Base-by-base conservation (phyloP, 2,113 vertebrate genomes). In the Amphilophus citrinellus region DNA sequence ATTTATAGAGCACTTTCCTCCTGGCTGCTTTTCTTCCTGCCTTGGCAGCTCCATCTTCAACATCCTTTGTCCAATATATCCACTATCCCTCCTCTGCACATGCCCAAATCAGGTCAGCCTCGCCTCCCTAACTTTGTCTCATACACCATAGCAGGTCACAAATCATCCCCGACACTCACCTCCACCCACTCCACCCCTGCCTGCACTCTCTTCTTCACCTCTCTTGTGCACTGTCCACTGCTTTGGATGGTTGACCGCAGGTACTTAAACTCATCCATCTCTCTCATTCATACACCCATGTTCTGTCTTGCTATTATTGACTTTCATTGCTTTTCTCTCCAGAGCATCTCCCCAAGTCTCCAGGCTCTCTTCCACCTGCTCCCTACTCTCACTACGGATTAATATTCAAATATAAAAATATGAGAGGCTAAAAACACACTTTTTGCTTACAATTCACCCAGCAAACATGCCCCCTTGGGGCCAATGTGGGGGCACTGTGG, bases 311-410 rank as follows among this genome's bases (percentile, higher is more conserved):
- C 3, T 1, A 22, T 22, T 0, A n/a, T 11, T 65, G 5, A 71
- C 65, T 71, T 71, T 50, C 39, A 71, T 50, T 71, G 42, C 42
- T 71, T 42, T 44, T 20, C 65, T 71, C 65, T 71, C 65, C 65
- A 50, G 44, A 0, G 3, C 27, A 50, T 30, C 27, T 42, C 5
- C 14, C 37, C 37, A 37, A 9, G 37, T 37, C 37, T 37, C 37
- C 37, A 37, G 37, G 37, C 37, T 37, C 37, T 37, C 37, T 37
- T 37, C 44, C 44, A 50, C 44, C 17, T 68, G 14, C 22, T 44
- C 39, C 14, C 39, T 68, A 47, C 65, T 68, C 63, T 68, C 63
- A 68, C 39, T 6, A 17, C 63, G 44, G 39, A 66, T 44, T 10
- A 71, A 71, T 73, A 17, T 73, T 32, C 44, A 73, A 73, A 53